Evolutionary conservation across 2,113 vertebrate genomes (phyloP), one percentile per base, ranked within the genome.

Genomic region (Seriola dumerili): DNA sequence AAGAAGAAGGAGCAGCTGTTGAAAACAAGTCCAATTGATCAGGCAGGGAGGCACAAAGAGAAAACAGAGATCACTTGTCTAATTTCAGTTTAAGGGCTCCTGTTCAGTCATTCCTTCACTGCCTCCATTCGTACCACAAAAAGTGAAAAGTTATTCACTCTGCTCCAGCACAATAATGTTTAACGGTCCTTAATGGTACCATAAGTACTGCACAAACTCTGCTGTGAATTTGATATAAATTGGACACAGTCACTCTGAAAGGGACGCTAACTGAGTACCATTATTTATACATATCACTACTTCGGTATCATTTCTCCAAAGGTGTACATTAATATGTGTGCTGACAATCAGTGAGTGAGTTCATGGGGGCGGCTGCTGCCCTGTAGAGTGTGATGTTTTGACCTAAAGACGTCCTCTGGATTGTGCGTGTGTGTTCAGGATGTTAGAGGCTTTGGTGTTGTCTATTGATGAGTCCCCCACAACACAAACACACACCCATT

Each of bases 341-440:
- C 84, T 79, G 93, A 94, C 93, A 94, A 94, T 94, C 92, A 92
- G 65, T 80, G 77, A 85, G 52, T 76, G 76, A 69, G 59, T 48
- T 14, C 19, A 14, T 64, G 55, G 34, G 9, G 25, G 57, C 57
- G 67, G 29, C 64, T 78, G 44, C 44, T 21, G 21, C 57, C 62
- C 23, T 50, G 61, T 57, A 40, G 65, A 80, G 59, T 76, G 40
- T 78, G 69, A 54, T 50, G 52, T 73, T 68, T 78, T 85, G 81
- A 85, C 77, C 66, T 65, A 50, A 86, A 79, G 64, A 61, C 40
- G 8, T 88, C 55, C 58, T 80, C 57, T 87, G 32, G 44, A 58
- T n/a, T 68, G 42, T 57, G 59, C 80, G 54, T 68, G n/a, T 77
- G 67, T 70, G 23, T 63, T 40, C n/a, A 58, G 48, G 23, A 63